Conservation (phyloP, 2,113 vertebrate species). For the Rhynchomys soricoides region DNA sequence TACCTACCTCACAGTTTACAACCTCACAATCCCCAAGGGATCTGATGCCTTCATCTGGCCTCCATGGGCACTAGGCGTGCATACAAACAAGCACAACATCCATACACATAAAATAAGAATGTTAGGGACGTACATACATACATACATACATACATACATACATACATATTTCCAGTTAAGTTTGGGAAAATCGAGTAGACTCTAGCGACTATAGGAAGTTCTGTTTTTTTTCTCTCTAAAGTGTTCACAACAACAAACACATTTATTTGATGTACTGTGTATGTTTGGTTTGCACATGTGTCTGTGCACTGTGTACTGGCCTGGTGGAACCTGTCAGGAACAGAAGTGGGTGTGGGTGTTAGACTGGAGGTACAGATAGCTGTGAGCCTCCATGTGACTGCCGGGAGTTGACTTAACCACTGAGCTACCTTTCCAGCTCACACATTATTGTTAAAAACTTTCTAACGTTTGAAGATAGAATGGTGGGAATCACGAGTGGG, state of each 20-base stretch:
- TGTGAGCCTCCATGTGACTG: background rate
- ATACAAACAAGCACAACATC: background rate
- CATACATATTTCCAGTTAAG: background rate
- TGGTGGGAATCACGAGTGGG: background rate
- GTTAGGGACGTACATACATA: background rate
- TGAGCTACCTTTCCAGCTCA: background rate
- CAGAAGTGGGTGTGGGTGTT: background rate
- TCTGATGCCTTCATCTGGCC: background rate
- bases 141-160: no score
- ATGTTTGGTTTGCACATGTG: background rate
- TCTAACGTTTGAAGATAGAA: background rate
- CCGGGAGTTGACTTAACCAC: background rate
- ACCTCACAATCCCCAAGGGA: no score
- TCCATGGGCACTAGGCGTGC: background rate
- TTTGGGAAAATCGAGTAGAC: background rate
- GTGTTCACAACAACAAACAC: background rate
- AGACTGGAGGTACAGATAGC: background rate
- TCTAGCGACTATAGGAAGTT: background rate
- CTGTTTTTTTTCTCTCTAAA: conserved; percentile 8
- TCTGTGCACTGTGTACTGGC: background rate
- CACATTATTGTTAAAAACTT: background rate
- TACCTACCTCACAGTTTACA: background rate
- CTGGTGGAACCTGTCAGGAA: background rate
- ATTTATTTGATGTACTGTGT: background rate
- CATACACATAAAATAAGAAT: background rate